phyloP scores from a whole-genome alignment of 2,888 invertebrate species.

The Nemapogon koenigi region DNA sequence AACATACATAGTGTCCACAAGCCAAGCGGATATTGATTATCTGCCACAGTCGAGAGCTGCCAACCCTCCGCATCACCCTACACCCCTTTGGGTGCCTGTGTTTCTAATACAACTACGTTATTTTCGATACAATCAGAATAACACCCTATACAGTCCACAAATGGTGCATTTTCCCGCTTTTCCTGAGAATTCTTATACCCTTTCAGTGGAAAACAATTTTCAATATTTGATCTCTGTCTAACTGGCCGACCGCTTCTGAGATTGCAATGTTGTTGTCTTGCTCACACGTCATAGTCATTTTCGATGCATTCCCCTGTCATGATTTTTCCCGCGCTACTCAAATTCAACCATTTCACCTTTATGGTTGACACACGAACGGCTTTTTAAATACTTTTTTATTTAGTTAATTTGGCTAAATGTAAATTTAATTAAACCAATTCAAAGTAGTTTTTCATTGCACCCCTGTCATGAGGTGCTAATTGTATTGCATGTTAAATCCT shows the following conservation, averaged over 20 bases:
- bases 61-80: conserved; percentile 36
- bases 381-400: too few relatives aligned
- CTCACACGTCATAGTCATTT: conserved; percentile 61
- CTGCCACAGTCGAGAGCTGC: conserved; percentile 65
- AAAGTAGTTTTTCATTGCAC: too few relatives aligned
- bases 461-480: too few relatives aligned
- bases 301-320: conserved; percentile 61
- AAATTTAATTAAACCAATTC: too few relatives aligned
- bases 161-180: conserved; percentile 33
- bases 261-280: conserved; percentile 53
- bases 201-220: conserved; percentile 39
- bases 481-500: too few relatives aligned
- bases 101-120: too few relatives aligned
- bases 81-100: conserved; percentile 19
- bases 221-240: conserved; percentile 66
- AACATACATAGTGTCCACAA: conserved; percentile 66
- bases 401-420: too few relatives aligned
- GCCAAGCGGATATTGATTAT: conserved; percentile 68
- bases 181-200: conserved; percentile 26
- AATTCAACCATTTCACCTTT: conserved; percentile 36
- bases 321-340: conserved; percentile 55
- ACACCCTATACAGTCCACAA: conserved; percentile 28
- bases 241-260: conserved; percentile 49
- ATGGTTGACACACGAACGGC: too few relatives aligned
- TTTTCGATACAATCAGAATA: too few relatives aligned